Percentiles rank a stretch among this genome's conserved stretches.
Evolutionary conservation across 1,140 invertebrate genomes (phyloP).

Genomic region (Druon quercuslanigerum): DNA sequence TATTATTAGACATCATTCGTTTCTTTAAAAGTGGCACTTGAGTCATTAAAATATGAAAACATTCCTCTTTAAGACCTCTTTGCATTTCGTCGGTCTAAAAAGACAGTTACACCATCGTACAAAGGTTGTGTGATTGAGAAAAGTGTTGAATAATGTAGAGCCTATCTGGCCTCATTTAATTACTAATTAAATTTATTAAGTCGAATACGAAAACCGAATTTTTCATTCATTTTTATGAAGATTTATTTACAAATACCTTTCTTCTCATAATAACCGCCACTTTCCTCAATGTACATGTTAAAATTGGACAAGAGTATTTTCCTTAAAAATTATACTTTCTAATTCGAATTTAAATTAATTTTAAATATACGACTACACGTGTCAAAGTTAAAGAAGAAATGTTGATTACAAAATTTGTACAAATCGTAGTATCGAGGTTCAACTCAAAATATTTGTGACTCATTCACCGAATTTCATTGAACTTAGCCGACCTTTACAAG

Average conservation of each 20-base stretch:
- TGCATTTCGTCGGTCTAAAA: neutral
- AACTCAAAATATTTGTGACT: too few relatives aligned
- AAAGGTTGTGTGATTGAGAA: slow-evolving; percentile 18
- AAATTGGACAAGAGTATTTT: too few relatives aligned
- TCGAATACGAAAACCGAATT: neutral
- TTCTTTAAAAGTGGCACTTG: neutral
- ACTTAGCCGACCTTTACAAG: too few relatives aligned
- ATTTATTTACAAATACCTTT: neutral
- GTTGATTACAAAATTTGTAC: too few relatives aligned
- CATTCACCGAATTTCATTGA: too few relatives aligned
- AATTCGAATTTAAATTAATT: too few relatives aligned
- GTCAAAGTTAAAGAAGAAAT: too few relatives aligned
- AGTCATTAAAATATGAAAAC: neutral
- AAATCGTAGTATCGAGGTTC: too few relatives aligned
- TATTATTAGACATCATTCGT: neutral
- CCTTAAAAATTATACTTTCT: too few relatives aligned
- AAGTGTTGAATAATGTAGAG: neutral
- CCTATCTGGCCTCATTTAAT: neutral
- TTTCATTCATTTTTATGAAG: neutral
- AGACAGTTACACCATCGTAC: neutral
- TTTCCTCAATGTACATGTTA: neutral
- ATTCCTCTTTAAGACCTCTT: neutral
- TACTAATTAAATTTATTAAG: neutral
- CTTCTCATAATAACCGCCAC: neutral
- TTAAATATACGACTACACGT: too few relatives aligned